These are phyloP conservation scores for Geopemphigus sp. DNA, from an alignment of 1,140 invertebrate genomes.

Conservation along the genomic window DNA sequence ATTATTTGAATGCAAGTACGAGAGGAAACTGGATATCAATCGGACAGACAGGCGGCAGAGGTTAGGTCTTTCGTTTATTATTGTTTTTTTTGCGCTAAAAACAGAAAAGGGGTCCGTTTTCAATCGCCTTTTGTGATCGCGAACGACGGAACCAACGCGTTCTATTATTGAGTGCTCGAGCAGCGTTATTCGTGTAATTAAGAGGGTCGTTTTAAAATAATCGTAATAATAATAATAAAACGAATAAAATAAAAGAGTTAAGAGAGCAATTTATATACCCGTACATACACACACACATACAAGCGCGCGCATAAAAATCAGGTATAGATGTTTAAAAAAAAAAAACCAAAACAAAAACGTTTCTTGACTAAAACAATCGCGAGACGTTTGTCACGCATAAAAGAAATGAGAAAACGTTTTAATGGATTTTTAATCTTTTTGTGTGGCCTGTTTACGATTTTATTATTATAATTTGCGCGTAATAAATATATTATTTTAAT, in stretches of 20 bases:
- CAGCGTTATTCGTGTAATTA: conserved; percentile 46
- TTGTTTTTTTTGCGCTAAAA: conserved; percentile 24
- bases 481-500: not conserved
- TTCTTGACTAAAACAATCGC: conserved; percentile 42
- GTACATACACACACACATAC: not conserved
- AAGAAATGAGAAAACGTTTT: conserved; percentile 44
- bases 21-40: conserved; percentile 50
- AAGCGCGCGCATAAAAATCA: no score
- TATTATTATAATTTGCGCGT: conserved; percentile 30
- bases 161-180: conserved; percentile 27
- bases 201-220: conserved; percentile 49
- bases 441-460: not conserved
- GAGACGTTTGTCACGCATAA: conserved; percentile 18
- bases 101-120: conserved; percentile 44
- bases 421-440: conserved; percentile 33
- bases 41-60: conserved; percentile 36
- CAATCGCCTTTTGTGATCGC: conserved; percentile 48
- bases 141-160: conserved; percentile 6
- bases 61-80: conserved; percentile 10
- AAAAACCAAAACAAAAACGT: not conserved
- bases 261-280: conserved; percentile 37
- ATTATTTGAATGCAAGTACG: not conserved
- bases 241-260: conserved; percentile 46
- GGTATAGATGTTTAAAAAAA: not conserved
- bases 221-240: conserved; percentile 25